phyloP scores from a whole-genome alignment of 2,113 vertebrate species.

The Mionectes macconnelli region DNA sequence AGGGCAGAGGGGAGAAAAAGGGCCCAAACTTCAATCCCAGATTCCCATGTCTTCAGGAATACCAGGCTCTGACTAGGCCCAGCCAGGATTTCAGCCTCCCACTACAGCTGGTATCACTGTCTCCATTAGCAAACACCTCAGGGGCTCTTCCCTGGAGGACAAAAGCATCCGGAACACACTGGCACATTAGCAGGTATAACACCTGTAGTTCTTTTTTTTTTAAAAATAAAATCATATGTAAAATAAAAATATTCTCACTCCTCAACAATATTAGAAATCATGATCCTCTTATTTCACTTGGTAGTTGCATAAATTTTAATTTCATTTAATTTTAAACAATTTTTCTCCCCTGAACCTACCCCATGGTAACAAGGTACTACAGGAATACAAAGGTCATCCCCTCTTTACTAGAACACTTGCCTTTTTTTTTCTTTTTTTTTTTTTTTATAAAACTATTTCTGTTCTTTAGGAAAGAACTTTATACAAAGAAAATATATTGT shows the following conservation, averaged over 20 bases:
- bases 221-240: conserved; percentile 64
- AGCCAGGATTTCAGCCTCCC: conserved; percentile 23
- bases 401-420: conserved; percentile 72
- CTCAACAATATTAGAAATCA: conserved; percentile 76
- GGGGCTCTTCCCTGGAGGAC: background rate
- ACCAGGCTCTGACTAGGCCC: conserved; percentile 27
- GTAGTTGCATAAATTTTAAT: conserved; percentile 74
- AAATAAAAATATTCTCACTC: conserved; percentile 81
- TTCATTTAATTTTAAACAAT: conserved; percentile 59
- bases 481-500: conserved; percentile 86
- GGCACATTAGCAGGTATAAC: conserved; percentile 35
- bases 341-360: conserved; percentile 64
- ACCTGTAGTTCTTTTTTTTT: conserved; percentile 54
- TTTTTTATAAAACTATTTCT: conserved; percentile 83
- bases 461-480: conserved; percentile 84
- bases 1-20: conserved; percentile 67
- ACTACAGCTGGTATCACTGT: background rate
- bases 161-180: conserved; percentile 18
- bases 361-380: conserved; percentile 69
- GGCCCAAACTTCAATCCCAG: conserved; percentile 63
- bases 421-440: conserved; percentile 3
- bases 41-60: conserved; percentile 50
- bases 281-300: conserved; percentile 68
- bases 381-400: conserved; percentile 76
- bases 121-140: background rate